phyloP scores from a whole-genome alignment of 92 coral and sea anemone species.

The Ricordea florida region DNA sequence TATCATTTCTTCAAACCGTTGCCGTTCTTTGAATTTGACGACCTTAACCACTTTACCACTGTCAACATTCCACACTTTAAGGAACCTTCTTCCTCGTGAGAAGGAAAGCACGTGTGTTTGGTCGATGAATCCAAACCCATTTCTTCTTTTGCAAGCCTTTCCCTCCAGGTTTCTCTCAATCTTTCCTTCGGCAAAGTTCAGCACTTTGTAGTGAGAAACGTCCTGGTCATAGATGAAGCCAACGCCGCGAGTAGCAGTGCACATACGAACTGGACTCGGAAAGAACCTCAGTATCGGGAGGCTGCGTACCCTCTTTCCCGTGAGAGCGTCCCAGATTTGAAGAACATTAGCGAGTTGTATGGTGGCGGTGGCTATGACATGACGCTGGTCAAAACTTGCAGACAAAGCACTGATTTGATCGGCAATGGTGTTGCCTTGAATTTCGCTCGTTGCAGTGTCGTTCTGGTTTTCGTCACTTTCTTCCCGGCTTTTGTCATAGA shows the following conservation, averaged over 20 bases:
- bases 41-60: constrained; percentile 78
- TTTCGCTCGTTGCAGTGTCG: constrained; percentile 47
- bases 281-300: constrained; percentile 42
- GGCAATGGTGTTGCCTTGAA: constrained; percentile 75
- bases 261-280: constrained; percentile 78
- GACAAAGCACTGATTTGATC: constrained; percentile 78
- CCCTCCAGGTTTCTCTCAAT: constrained; percentile 82
- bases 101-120: constrained; percentile 76
- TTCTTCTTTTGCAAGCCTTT: constrained; percentile 93
- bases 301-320: constrained; percentile 71
- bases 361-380: constrained; percentile 60
- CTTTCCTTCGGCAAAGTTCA: constrained; percentile 76
- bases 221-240: constrained; percentile 81
- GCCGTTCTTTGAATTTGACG: constrained; percentile 77
- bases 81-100: constrained; percentile 83
- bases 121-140: constrained; percentile 87
- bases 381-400: constrained; percentile 77
- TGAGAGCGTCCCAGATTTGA: constrained; percentile 77
- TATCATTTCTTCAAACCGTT: constrained; percentile 82
- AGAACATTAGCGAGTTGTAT: constrained; percentile 64
- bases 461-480: constrained; percentile 79
- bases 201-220: constrained; percentile 75
- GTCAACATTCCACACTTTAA: constrained; percentile 90
- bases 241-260: constrained; percentile 73
- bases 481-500: constrained; percentile 87